phyloP scores from a whole-genome alignment of 2,888 invertebrate genomes.

The Dynastes grantii region DNA sequence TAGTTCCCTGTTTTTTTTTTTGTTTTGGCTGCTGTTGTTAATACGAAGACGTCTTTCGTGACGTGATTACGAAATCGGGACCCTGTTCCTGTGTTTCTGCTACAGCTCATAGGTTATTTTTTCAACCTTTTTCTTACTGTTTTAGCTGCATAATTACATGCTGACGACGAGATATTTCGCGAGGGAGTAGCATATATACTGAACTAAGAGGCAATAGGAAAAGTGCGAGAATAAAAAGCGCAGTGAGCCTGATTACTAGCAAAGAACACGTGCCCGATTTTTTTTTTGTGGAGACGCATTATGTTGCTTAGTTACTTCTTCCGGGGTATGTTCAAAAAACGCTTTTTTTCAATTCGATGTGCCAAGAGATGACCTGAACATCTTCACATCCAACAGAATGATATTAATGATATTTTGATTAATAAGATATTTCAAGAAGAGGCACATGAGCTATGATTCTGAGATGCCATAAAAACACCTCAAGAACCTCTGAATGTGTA shows the following conservation, averaged over 20 bases:
- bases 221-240: not conserved
- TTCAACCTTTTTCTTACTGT: not conserved
- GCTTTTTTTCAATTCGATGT: too few relatives aligned
- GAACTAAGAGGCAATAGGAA: not conserved
- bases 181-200: not conserved
- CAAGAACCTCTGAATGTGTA: too few relatives aligned
- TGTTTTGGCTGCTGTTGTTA: slow-evolving; percentile 45
- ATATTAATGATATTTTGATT: too few relatives aligned
- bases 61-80: slow-evolving; percentile 38
- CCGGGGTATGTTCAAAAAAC: too few relatives aligned
- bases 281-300: not conserved
- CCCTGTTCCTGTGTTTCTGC: not conserved
- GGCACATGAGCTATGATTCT: too few relatives aligned
- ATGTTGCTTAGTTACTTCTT: too few relatives aligned
- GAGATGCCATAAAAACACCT: too few relatives aligned
- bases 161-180: slow-evolving; percentile 33
- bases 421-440: too few relatives aligned
- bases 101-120: not conserved
- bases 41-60: slow-evolving; percentile 44
- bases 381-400: too few relatives aligned
- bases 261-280: not conserved
- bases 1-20: slow-evolving; percentile 54
- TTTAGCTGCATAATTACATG: slow-evolving; percentile 17
- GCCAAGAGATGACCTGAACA: too few relatives aligned
- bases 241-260: not conserved